Conservation (phyloP, 2,888 invertebrate genomes). For the Harpagoxenus sublaevis region DNA sequence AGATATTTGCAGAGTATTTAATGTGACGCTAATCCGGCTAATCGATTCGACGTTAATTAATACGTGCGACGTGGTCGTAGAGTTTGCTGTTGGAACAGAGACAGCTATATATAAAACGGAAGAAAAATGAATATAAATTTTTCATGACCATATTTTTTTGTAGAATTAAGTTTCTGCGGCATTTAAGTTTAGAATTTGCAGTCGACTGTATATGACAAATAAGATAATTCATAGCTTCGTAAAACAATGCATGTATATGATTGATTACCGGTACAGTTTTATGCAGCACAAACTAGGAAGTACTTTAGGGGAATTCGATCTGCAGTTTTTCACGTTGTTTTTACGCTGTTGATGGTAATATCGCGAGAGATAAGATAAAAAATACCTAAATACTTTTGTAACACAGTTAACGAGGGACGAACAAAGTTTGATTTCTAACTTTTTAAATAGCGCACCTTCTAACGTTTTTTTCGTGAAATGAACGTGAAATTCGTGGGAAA, state of each 20-base stretch:
- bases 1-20: slow-evolving; percentile 52
- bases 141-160: neutral
- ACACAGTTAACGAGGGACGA: neutral
- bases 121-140: neutral
- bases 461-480: neutral
- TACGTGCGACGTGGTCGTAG: neutral
- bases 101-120: neutral
- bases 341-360: neutral
- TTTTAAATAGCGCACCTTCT: slow-evolving; percentile 2
- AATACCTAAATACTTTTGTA: neutral
- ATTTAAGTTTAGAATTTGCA: slow-evolving; percentile 60
- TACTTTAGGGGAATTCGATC: neutral
- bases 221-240: slow-evolving; percentile 64
- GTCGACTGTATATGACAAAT: slow-evolving; percentile 45
- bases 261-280: slow-evolving; percentile 50
- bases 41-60: slow-evolving; percentile 15
- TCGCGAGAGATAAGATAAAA: neutral
- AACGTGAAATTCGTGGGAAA: neutral
- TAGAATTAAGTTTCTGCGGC: slow-evolving; percentile 23
- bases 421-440: neutral
- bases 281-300: neutral
- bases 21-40: neutral
- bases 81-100: neutral
- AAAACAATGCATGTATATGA: slow-evolving; percentile 63
- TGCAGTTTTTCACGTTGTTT: neutral